Conservation (phyloP, 2,888 invertebrate genomes). For the Plebejus melissa region DNA sequence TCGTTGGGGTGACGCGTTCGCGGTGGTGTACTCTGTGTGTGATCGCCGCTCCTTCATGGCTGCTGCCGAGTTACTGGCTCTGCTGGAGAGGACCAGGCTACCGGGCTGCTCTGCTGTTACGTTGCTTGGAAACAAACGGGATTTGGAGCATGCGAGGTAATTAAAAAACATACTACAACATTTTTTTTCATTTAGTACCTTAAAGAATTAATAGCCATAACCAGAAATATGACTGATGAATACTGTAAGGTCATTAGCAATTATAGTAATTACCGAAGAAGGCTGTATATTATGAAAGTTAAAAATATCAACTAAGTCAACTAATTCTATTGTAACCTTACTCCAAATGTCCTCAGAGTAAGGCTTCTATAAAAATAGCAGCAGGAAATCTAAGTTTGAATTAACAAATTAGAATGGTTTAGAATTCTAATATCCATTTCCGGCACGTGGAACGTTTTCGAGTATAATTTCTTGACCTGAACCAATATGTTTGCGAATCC, state of each 20-base stretch:
- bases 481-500: slow-evolving; percentile 20
- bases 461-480: slow-evolving; percentile 15
- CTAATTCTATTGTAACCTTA: neutral
- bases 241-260: neutral
- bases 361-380: slow-evolving; percentile 4
- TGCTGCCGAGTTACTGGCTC: slow-evolving; percentile 84
- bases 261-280: neutral
- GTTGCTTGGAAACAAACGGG: slow-evolving; percentile 88
- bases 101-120: slow-evolving; percentile 88
- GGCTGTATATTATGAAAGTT: neutral
- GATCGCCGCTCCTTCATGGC: slow-evolving; percentile 87
- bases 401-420: slow-evolving; percentile 27
- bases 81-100: slow-evolving; percentile 84
- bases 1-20: slow-evolving; percentile 90
- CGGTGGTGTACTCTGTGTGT: slow-evolving; percentile 89
- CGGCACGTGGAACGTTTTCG: slow-evolving; percentile 14
- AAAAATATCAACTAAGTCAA: neutral
- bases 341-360: neutral
- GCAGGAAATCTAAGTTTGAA: neutral
- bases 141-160: slow-evolving; percentile 88
- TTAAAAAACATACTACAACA: neutral
- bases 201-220: neutral
- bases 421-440: slow-evolving; percentile 6
- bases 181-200: too few relatives aligned
- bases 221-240: neutral